Evolutionary conservation across 1,140 invertebrate species (phyloP).

Genomic region (Lepidurus couesii): DNA sequence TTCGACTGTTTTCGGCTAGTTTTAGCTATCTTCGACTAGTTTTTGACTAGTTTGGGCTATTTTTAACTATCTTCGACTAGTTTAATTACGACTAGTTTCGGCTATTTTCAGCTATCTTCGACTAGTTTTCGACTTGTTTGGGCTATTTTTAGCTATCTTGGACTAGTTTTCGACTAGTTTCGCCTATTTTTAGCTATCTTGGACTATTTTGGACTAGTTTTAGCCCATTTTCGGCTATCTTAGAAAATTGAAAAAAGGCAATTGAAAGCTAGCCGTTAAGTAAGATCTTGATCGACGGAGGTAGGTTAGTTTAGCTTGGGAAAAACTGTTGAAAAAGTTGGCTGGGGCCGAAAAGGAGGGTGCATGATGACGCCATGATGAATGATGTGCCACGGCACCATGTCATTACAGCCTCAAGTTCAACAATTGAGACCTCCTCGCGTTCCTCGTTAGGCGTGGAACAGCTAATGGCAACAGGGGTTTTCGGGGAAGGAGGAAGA

Average conservation of each 20-base stretch:
- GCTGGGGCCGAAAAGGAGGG: not conserved
- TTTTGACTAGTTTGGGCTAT: no score
- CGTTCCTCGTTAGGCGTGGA: slow-evolving; percentile 10
- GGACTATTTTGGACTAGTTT: no score
- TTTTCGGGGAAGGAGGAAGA: not conserved
- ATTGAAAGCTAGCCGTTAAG: not conserved
- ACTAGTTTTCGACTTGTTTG: no score
- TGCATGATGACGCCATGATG: slow-evolving; percentile 18
- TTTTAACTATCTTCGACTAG: no score
- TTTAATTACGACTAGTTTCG: no score
- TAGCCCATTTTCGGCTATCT: no score
- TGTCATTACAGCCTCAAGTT: slow-evolving; percentile 15
- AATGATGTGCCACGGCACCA: slow-evolving; percentile 16
- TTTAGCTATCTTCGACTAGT: no score
- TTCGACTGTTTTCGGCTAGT: no score
- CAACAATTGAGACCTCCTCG: slow-evolving; percentile 21
- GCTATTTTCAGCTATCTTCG: no score
- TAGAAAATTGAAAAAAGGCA: not conserved
- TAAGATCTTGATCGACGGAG: slow-evolving; percentile 9
- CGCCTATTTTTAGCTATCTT: no score
- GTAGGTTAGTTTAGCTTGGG: not conserved
- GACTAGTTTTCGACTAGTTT: no score
- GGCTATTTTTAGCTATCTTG: no score
- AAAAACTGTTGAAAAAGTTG: not conserved
- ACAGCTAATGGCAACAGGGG: slow-evolving; percentile 7